phyloP scores from a whole-genome alignment of 2,113 vertebrate species.

The Paracanthobrama guichenoti region DNA sequence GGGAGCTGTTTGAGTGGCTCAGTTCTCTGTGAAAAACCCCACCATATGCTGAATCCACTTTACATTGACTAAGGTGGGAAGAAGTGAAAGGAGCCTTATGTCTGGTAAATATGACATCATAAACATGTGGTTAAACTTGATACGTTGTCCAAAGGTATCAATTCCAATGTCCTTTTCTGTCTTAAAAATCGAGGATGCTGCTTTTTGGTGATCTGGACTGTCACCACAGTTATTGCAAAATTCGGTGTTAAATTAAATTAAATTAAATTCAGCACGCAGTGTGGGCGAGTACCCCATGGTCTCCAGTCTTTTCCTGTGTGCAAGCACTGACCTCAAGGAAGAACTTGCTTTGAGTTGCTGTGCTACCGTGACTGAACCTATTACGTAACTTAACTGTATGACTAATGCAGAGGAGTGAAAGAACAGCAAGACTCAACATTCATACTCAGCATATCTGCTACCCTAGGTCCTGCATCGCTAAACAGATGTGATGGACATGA shows the following conservation, averaged over 20 bases:
- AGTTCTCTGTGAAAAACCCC: constrained; percentile 57
- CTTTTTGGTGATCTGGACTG: not conserved
- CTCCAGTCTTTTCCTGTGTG: not conserved
- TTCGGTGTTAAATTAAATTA: not conserved
- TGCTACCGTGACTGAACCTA: constrained; percentile 22
- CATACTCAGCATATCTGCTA: constrained; percentile 31
- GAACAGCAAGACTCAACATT: constrained; percentile 11
- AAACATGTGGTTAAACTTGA: constrained; percentile 10
- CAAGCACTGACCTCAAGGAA: constrained; percentile 3
- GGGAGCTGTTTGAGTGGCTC: constrained; percentile 62
- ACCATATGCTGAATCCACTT: constrained; percentile 64
- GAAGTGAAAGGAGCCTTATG: constrained; percentile 31
- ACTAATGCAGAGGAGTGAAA: constrained; percentile 40
- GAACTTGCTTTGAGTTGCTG: not conserved
- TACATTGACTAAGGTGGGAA: constrained; percentile 24
- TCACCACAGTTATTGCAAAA: not conserved
- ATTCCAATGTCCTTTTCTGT: not conserved
- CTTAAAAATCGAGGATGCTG: not conserved
- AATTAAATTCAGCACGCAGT: not conserved
- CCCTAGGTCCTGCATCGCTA: not conserved
- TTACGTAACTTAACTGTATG: constrained; percentile 38
- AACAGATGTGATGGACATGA: not conserved
- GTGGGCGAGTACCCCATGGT: not conserved
- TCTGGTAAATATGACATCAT: constrained; percentile 5
- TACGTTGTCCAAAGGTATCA: not conserved